Evolutionary conservation across 2,888 invertebrate genomes (phyloP).

Genomic region (Drosophila koepferae): DNA sequence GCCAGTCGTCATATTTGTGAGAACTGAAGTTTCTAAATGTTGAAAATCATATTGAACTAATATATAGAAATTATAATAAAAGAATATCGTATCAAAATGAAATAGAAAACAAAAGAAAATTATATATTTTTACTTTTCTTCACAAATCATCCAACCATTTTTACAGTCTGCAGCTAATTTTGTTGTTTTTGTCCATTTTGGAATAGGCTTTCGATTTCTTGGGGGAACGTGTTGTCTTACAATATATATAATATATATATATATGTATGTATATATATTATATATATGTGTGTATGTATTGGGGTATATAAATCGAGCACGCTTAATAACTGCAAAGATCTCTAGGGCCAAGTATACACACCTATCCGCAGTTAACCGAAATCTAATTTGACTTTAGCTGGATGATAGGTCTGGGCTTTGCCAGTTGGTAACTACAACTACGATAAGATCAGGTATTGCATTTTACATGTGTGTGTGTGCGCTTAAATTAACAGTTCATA

Average conservation of each 20-base stretch:
- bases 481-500: slow-evolving; percentile 5
- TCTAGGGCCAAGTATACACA: slow-evolving; percentile 53
- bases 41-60: slow-evolving; percentile 34
- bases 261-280: neutral
- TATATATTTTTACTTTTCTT: slow-evolving; percentile 50
- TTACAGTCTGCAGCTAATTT: slow-evolving; percentile 53
- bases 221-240: slow-evolving; percentile 76
- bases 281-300: neutral
- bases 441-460: slow-evolving; percentile 26
- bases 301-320: slow-evolving; percentile 26
- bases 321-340: slow-evolving; percentile 5
- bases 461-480: slow-evolving; percentile 5
- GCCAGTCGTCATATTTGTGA: slow-evolving; percentile 36
- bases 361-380: slow-evolving; percentile 43
- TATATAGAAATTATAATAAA: slow-evolving; percentile 35
- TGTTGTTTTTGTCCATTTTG: slow-evolving; percentile 36
- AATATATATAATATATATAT: neutral
- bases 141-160: slow-evolving; percentile 58
- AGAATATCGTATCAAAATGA: slow-evolving; percentile 30
- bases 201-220: slow-evolving; percentile 85
- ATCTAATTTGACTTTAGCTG: slow-evolving; percentile 25
- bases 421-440: slow-evolving; percentile 42
- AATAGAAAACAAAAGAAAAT: slow-evolving; percentile 27
- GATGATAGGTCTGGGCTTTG: slow-evolving; percentile 32
- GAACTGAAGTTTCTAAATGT: slow-evolving; percentile 35